Evolutionary conservation across 2,888 invertebrate species (phyloP), one percentile per base, ranked within the genome.

Genomic region (Heteropelma amictum): DNA sequence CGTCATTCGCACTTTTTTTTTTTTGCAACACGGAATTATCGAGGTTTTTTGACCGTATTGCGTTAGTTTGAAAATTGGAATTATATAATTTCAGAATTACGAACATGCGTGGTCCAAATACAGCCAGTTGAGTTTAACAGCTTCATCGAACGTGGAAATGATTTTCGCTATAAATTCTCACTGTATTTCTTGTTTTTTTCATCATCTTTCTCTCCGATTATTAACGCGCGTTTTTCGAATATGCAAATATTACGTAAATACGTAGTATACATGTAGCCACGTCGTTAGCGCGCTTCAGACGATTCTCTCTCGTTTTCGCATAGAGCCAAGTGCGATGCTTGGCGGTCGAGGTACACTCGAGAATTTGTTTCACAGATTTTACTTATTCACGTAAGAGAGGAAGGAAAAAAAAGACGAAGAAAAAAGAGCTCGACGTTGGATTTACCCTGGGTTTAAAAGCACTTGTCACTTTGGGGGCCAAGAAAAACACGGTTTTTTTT

Each of bases 401-500:
- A 21, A 33, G 45, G 38, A 33, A 23, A 53, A 45, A 1, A 51
- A 65, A 56, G 42, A n/a, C n/a, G 8, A 21, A 33, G 45, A 30
- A 33, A 23, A 53, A 45, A 1, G 42, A 65, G 49, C 33, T 64
- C 42, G 12, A 33, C 23, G 33, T n/a, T 30, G 3, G 19, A 30
- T 17, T 19, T 42, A 51, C 28, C 23, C 33, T 7, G 7, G 21
- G 30, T 28, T 19, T 7, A 28, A 35, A 49, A 33, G 26, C 58
- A 58, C 53, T 67, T 28, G 65, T 53, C 53, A 61, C 35, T 67
- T 53, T n/a, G n/a, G n/a, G n/a, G n/a, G 21, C 38, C 35, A 35
- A 72, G 67, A 72, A 23, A 10, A 58, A 72, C 51, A n/a, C n/a
- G n/a, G n/a, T n/a, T n/a, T n/a, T n/a, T n/a, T 49, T 69, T 73